A percentile compares a stretch with the other conserved stretches of the same genome.
Conservation (phyloP, 2,797 vertebrate species). For the Enoplosus armatus region DNA sequence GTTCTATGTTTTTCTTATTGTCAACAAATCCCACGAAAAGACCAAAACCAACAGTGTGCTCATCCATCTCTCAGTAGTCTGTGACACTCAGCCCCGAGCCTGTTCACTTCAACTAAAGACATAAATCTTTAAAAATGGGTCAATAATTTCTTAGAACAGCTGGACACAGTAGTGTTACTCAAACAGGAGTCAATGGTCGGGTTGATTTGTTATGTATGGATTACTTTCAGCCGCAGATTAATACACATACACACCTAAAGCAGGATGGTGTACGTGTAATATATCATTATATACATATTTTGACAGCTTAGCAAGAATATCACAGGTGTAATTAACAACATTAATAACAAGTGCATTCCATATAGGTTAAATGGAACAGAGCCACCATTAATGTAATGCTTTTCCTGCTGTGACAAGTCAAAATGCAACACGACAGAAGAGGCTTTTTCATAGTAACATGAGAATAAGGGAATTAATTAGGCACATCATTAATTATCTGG, state of each 20-base stretch:
- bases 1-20: not conserved
- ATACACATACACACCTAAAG: no score
- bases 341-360: no score
- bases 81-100: no score
- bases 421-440: not conserved
- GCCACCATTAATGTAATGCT: no score
- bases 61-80: no score
- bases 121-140: no score
- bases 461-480: not conserved
- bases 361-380: not conserved
- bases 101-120: no score
- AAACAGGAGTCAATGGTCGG: not conserved
- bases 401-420: not conserved
- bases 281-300: no score
- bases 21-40: not conserved
- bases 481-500: constrained; percentile 1
- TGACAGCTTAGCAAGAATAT: no score
- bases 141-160: not conserved
- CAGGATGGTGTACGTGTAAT: no score
- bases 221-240: not conserved
- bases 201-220: not conserved
- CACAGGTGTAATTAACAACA: no score
- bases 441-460: not conserved
- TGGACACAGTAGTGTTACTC: not conserved
- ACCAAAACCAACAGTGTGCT: no score